phyloP scores from a whole-genome alignment of 2,888 invertebrate species.

The Chamaedrilus cognettii region DNA sequence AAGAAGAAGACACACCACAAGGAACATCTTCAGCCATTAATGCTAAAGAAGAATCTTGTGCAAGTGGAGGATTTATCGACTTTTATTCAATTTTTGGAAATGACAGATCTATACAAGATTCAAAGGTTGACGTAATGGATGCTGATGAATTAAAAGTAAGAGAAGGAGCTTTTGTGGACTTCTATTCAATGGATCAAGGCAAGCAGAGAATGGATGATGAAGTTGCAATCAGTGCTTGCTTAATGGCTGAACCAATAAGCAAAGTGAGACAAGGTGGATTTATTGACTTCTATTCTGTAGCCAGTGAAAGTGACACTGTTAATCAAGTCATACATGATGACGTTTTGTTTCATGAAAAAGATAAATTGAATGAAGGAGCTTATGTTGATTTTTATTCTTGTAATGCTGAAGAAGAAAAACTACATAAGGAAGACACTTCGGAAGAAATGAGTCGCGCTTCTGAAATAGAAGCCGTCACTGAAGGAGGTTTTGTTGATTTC shows the following conservation, averaged over 20 bases:
- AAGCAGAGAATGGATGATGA: not conserved
- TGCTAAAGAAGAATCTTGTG: too few species aligned
- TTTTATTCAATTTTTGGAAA: too few species aligned
- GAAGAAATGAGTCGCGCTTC: too few species aligned
- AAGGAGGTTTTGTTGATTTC: not conserved
- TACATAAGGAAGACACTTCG: too few species aligned
- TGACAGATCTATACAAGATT: too few species aligned
- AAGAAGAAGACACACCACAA: too few species aligned
- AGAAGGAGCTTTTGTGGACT: slow-evolving; percentile 8
- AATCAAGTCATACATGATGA: too few species aligned
- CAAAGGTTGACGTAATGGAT: too few species aligned
- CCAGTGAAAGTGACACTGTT: not conserved
- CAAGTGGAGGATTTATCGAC: not conserved
- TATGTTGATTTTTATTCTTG: not conserved
- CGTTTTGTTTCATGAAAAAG: too few species aligned
- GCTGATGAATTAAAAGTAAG: not conserved
- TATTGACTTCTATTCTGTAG: slow-evolving; percentile 1
- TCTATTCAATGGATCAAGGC: not conserved
- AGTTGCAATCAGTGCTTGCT: not conserved
- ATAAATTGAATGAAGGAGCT: not conserved
- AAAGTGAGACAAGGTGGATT: not conserved
- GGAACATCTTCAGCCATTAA: too few species aligned
- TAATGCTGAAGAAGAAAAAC: not conserved
- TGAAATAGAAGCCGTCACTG: not conserved
- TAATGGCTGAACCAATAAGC: not conserved